Conservation (phyloP, 2,888 invertebrate genomes). For the Pyrocoelia pectoralis region DNA sequence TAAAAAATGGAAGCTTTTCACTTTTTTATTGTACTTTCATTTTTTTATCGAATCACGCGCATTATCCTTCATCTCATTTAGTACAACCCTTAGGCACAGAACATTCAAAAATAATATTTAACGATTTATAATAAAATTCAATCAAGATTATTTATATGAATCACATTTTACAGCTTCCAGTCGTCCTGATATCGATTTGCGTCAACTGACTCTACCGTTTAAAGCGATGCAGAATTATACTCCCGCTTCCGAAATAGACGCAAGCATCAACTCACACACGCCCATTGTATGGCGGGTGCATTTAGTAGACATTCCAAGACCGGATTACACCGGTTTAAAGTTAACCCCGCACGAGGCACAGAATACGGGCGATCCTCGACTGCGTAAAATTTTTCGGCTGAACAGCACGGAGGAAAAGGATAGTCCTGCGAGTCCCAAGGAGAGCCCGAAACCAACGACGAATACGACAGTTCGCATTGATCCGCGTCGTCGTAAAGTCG, state of each 20-base stretch:
- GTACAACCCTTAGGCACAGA: no score
- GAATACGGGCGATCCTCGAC: constrained; percentile 77
- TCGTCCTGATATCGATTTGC: constrained; percentile 75
- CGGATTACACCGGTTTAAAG: constrained; percentile 79
- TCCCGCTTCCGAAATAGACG: constrained; percentile 88
- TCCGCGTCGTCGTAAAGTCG: constrained; percentile 54
- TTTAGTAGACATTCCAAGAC: constrained; percentile 72
- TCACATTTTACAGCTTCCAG: constrained; percentile 39
- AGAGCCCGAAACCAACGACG: constrained; percentile 59
- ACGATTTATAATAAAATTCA: no score
- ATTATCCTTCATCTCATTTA: no score
- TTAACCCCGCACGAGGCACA: constrained; percentile 75
- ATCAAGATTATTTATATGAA: neutral
- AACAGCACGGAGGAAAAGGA: constrained; percentile 67
- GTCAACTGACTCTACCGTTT: constrained; percentile 75
- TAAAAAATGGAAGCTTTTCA: no score
- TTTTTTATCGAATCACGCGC: no score
- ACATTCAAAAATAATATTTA: no score
- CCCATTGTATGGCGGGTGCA: constrained; percentile 73
- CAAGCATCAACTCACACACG: constrained; percentile 79
- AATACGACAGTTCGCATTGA: constrained; percentile 48
- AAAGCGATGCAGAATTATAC: constrained; percentile 81
- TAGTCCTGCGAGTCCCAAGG: constrained; percentile 66
- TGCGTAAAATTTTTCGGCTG: constrained; percentile 77
- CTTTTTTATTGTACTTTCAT: no score